Evolutionary conservation across 37 sponge, comb jelly and placozoan genomes (phyloP).

Genomic region (Beroe ovata): DNA sequence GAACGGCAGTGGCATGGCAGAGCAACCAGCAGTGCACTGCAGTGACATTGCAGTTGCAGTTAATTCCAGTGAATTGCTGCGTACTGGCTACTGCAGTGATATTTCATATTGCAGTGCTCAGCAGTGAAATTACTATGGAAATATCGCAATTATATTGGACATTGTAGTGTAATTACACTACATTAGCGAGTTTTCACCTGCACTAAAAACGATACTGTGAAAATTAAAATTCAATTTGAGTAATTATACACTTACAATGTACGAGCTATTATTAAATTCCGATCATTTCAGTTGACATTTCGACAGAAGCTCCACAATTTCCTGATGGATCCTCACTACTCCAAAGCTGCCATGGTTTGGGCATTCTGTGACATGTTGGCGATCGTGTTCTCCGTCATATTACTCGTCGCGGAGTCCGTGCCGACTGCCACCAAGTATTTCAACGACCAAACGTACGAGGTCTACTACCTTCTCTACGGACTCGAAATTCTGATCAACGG

Average conservation of each 20-base stretch:
- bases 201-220: too few relatives aligned
- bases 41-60: too few relatives aligned
- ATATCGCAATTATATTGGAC: too few relatives aligned
- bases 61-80: too few relatives aligned
- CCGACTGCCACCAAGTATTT: neutral
- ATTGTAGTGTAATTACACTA: too few relatives aligned
- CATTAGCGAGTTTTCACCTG: too few relatives aligned
- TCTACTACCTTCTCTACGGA: slow-evolving; percentile 55
- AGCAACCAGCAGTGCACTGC: too few relatives aligned
- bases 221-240: too few relatives aligned
- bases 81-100: too few relatives aligned
- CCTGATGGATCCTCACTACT: slow-evolving; percentile 63
- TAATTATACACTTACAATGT: neutral
- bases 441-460: neutral
- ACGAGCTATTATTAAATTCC: neutral
- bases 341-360: slow-evolving; percentile 55
- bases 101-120: neutral
- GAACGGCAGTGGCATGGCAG: too few relatives aligned
- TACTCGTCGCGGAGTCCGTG: slow-evolving; percentile 46
- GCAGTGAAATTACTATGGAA: too few relatives aligned
- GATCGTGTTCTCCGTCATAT: slow-evolving; percentile 15
- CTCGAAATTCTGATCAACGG: slow-evolving; percentile 60
- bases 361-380: slow-evolving; percentile 66
- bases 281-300: slow-evolving; percentile 26
- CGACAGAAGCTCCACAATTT: slow-evolving; percentile 55